Evolutionary conservation across 92 coral and sea anemone species (phyloP).

Genomic region (Phenganax subtilis): DNA sequence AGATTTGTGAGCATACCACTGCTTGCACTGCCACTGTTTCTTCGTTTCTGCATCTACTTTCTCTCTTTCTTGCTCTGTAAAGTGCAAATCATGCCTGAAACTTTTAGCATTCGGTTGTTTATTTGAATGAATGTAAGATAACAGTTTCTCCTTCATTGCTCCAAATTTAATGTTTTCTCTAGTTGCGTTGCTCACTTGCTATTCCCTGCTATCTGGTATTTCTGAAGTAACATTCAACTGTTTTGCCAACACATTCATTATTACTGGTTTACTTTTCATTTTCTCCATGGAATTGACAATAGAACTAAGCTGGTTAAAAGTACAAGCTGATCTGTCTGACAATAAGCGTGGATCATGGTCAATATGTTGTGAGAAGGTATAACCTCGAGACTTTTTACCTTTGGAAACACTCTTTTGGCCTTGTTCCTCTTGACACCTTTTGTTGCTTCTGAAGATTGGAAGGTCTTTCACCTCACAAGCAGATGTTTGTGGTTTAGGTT

Average conservation of each 20-base stretch:
- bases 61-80: conserved; percentile 57
- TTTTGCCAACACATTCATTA: neutral
- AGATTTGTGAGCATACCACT: conserved; percentile 53
- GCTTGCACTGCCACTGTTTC: conserved; percentile 68
- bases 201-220: neutral
- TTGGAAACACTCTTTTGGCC: neutral
- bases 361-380: conserved; percentile 12
- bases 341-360: conserved; percentile 19
- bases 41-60: conserved; percentile 44
- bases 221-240: neutral
- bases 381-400: neutral
- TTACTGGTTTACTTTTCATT: conserved; percentile 12
- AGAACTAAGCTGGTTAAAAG: neutral
- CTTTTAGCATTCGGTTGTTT: neutral
- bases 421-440: neutral
- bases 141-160: neutral
- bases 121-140: neutral
- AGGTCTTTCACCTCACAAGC: conserved; percentile 21
- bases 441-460: neutral
- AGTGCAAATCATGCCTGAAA: conserved; percentile 12
- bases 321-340: conserved; percentile 2
- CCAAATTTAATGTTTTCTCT: neutral
- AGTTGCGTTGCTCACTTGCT: neutral
- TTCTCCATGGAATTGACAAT: neutral
- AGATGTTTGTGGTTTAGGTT: neutral